Conservation (phyloP, 2,113 vertebrate genomes). For the Felis catus region F.catus_Fca126_mat1.0 CM031424.1:28344001-28344500, state of each 20-base stretch:
- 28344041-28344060: constrained; percentile 85
- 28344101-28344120: not conserved
- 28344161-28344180: not conserved
- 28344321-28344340: not conserved
- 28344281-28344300: not conserved
- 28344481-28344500: not conserved
- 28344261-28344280: not conserved
- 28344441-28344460: not conserved
- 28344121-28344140: not conserved
- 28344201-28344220: not conserved
- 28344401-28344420: not conserved
- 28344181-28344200: not conserved
- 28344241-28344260: not conserved
- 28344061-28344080: not conserved
- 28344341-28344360: not conserved
- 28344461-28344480: not conserved
- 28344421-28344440: not conserved
- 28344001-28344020: constrained; percentile 86
- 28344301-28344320: not conserved
- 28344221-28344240: not conserved
- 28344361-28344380: not conserved
- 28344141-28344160: not conserved
- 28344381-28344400: constrained; percentile 73
- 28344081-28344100: not conserved
- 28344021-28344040: constrained; percentile 88